Base-by-base conservation (phyloP, 2,888 invertebrate species). In the Caenorhabditis virilis region DNA sequence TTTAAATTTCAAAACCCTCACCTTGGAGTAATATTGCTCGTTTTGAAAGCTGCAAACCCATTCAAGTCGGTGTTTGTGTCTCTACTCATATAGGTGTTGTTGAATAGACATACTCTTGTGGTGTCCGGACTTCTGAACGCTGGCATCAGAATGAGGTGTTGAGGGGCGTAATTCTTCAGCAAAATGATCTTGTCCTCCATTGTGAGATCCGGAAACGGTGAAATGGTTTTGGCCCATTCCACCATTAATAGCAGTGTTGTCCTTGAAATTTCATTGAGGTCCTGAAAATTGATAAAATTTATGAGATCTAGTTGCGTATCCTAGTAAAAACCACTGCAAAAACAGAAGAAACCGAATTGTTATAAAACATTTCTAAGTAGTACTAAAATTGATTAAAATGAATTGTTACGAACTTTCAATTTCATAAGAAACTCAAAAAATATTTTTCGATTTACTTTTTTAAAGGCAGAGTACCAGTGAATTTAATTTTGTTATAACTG, bases 121-220 rank as follows among this genome's bases (percentile, higher is more conserved):
- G 75, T 73, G 46, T 75, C 75, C 11, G 78, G 78, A 43, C 78
- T 68, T 53, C 67, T 50, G 60, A 82, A 82, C 4, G 82, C 81
- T 15, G 82, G 82, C 82, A 82, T 82, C 49, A 82, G 70, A 54
- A 82, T 82, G 39, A 82, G 67, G 46, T 82, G 82, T 58, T 82
- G 82, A 18, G 82, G 82, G 1, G 82, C 82, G 58, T 82, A 82
- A 63, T 82, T 82, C 61, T 81, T 80, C 47, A 81, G 60, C n/a
- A 80, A 59, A 48, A 80, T 80, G 49, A 80, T 78, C 57, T 74
- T 72, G 50, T 74, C 76, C 26, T 82, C 82, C 77, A 82, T 81
- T 45, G 54, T 45, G 16, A 82, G 60, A 33, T 76, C 77, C 22
- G 82, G 76, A 66, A 82, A 82, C n/a, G 82, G 81, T 11, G 64